phyloP scores from a whole-genome alignment of 2,888 invertebrate species.

The Mamestra brassicae region DNA sequence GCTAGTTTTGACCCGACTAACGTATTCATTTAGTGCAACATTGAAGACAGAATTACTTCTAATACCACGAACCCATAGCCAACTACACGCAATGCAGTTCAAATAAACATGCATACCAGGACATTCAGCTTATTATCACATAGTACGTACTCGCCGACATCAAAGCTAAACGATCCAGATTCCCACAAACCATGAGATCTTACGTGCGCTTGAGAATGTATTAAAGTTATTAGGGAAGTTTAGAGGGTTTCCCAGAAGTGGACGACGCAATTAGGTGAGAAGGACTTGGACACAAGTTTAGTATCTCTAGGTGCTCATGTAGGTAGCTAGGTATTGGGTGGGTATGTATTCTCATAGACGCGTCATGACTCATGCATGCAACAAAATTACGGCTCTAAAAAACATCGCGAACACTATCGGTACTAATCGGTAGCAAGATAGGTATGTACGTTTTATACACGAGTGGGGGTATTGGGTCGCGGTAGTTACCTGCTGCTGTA shows the following conservation, averaged over 20 bases:
- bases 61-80: constrained; percentile 25
- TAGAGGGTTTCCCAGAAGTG: constrained; percentile 27
- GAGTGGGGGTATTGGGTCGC: too few species aligned
- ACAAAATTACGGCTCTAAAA: too few species aligned
- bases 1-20: background rate
- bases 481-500: too few species aligned
- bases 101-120: background rate
- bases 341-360: too few species aligned
- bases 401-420: too few species aligned
- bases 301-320: background rate
- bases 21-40: constrained; percentile 10
- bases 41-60: background rate
- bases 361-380: too few species aligned
- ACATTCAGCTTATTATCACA: constrained; percentile 7
- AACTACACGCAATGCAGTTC: constrained; percentile 7
- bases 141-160: constrained; percentile 15
- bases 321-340: too few species aligned
- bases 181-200: constrained; percentile 8
- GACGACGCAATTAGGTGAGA: constrained; percentile 3
- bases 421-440: too few species aligned
- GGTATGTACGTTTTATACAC: too few species aligned
- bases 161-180: constrained; percentile 33
- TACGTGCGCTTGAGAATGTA: constrained; percentile 8
- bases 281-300: background rate
- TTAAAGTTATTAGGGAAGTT: constrained; percentile 40